Evolutionary conservation across 23 tunicate genomes (phyloP), one percentile per base, ranked within the genome.

Genomic region (Oikopleura vanhoeffeni): DNA sequence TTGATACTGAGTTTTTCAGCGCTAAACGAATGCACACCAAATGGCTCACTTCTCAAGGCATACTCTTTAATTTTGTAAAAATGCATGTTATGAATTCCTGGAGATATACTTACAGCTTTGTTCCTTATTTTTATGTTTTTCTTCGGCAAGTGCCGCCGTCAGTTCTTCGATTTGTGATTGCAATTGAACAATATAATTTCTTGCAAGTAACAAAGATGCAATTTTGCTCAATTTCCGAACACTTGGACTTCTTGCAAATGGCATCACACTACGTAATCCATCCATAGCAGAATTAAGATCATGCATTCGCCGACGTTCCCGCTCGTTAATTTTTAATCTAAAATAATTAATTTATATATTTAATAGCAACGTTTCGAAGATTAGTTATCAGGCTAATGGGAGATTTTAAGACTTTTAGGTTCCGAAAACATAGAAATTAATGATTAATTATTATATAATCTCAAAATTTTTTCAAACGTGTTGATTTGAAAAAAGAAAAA

Each of bases 211-310:
- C 86, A 86, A 38, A n/a, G 88, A 84, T 13, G 88, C 86, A 41
- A 86, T 86, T 42, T 86, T 86, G 76, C 83, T 58, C 39, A 86
- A 42, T 58, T 86, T 86, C 0, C 88, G 79, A n/a, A 71, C 79
- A 71, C 32, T 13, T 18, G 79, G 79, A 3, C 79, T 34, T 3
- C 79, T 18, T 2, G 79, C 79, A 34, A 18, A 71, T 30, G 79
- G 79, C 79, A 71, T 85, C 41, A 86, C 88, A 67, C 57, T 38
- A 38, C 88, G 87, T 0, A 86, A 60, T 3, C 76, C 76, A 41
- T 86, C 86, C 83, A 86, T 41, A 0, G 88, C 88, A 41, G 76
- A 84, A 83, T 86, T 86, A 41, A 86, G 40, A 83, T 86, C 88
- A 0, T 86, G 88, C 88, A 86, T 86, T 83, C 88, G 58, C 39